Base-by-base conservation (phyloP, 2,113 vertebrate genomes). In the Marmota flaviventris region DNA sequence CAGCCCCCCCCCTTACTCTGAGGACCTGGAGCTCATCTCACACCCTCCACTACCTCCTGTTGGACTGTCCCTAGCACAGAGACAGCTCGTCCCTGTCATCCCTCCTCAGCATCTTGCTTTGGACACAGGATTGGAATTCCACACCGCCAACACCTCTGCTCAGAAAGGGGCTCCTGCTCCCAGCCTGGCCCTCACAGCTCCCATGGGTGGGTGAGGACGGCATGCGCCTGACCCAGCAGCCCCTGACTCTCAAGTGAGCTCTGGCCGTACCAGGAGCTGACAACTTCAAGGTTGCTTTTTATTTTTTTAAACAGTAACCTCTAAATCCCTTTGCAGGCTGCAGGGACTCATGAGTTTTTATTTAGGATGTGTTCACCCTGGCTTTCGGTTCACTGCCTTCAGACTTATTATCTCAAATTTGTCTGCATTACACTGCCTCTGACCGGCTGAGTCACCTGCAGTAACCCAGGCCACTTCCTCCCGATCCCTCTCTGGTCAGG, bases 341-440 rank as follows among this genome's bases (percentile, higher is more conserved):
- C 81, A 97, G 69, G 67, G 94, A 84, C 89, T 91, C 94, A 88
- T 97, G 98, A 92, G 90, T 97, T 89, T 97, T 93, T 97, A 96
- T 96, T 96, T 98, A 97, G 94, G 91, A 87, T 82, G 76, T 93
- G 17, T 75, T 97, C 83, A 96, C 29, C 91, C 72, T 97, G 22
- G 91, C 58, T 84, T 89, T 93, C 58, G 72, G 76, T 95, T 98
- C 97, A 96, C 86, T 96, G 97, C 69, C 85, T 97, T 77, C 95
- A 86, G 92, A 95, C 96, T 93, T 97, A 96, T 96, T 97, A 98
- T 20, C 63, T 98, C 89, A 39, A 34, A 25, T 98, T 93, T 95
- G 85, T 96, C 98, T 98, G 95, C 90, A 94, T 98, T 96, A 96
- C 2, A 94, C 97, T 97, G 84, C 56, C 96, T 2, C 97, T 97